These are phyloP conservation scores for Leptinotarsa defecta DNA, from an alignment of 1,140 invertebrate genomes.

Conservation along the genomic window DNA sequence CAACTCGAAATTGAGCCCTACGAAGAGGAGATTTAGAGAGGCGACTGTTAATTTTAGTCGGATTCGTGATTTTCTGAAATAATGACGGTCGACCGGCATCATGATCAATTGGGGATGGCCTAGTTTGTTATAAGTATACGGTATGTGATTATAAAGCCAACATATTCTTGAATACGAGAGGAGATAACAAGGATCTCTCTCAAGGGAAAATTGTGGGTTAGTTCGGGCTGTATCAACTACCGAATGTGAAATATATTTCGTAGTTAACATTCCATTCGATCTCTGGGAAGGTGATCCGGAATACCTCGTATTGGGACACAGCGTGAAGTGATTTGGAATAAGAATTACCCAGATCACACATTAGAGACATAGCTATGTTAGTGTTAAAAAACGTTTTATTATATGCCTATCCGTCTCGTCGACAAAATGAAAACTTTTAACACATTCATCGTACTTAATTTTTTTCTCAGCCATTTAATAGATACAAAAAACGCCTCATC, in stretches of 20 bases:
- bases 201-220: slow-evolving; percentile 15
- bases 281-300: background rate
- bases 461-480: too few relatives aligned
- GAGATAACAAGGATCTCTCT: slow-evolving; percentile 6
- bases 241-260: slow-evolving; percentile 14
- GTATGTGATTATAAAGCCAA: slow-evolving; percentile 15
- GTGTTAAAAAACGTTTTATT: too few relatives aligned
- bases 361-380: too few relatives aligned
- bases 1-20: slow-evolving; percentile 36
- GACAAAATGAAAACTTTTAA: too few relatives aligned
- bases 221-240: slow-evolving; percentile 2
- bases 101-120: slow-evolving; percentile 38
- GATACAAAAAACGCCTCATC: too few relatives aligned
- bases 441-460: too few relatives aligned
- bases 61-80: slow-evolving; percentile 44
- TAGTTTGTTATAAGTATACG: slow-evolving; percentile 23
- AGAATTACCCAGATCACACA: too few relatives aligned
- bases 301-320: too few relatives aligned
- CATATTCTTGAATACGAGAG: slow-evolving; percentile 16
- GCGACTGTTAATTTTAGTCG: slow-evolving; percentile 42
- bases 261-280: slow-evolving; percentile 1
- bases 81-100: slow-evolving; percentile 31
- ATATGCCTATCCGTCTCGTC: too few relatives aligned
- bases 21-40: slow-evolving; percentile 26
- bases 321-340: too few relatives aligned